Evolutionary conservation across 2,888 invertebrate species (phyloP).

Genomic region (Odontomyia ornata): DNA sequence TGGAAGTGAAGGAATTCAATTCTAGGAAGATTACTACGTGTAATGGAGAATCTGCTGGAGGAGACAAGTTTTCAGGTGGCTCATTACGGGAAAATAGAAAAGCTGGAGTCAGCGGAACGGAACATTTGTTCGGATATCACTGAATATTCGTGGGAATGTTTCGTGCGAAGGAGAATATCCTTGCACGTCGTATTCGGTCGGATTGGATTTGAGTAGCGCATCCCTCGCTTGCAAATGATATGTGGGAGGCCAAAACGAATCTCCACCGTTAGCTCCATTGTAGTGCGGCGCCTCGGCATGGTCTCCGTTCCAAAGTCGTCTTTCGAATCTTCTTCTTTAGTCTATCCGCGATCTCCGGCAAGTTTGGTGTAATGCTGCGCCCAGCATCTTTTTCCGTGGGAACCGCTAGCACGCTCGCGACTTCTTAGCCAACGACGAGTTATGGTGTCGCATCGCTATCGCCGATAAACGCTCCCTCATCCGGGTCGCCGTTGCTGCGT

Average conservation of each 20-base stretch:
- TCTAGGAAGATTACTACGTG: background rate
- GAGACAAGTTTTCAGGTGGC: too few relatives aligned
- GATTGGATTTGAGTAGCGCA: conserved; percentile 24
- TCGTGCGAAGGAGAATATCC: conserved; percentile 12
- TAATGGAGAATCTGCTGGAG: background rate
- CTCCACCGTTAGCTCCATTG: background rate
- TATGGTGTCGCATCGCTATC: background rate
- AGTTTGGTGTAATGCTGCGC: conserved; percentile 30
- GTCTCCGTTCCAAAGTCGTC: conserved; percentile 26
- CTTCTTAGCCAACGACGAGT: background rate
- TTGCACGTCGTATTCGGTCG: background rate
- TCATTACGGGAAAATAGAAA: background rate
- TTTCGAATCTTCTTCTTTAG: conserved; percentile 34
- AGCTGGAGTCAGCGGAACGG: background rate
- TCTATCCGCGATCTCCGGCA: conserved; percentile 40
- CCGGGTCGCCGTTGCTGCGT: conserved; percentile 9
- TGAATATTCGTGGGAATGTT: background rate
- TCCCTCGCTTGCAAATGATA: conserved; percentile 3
- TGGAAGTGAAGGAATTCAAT: background rate
- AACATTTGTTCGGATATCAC: background rate
- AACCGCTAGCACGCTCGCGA: conserved; percentile 32
- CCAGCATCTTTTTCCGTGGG: conserved; percentile 11
- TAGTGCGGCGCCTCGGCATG: background rate
- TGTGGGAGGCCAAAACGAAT: conserved; percentile 10
- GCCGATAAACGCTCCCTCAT: background rate